Evolutionary conservation across 2,113 vertebrate species (phyloP).

Genomic region (Dicaeum eximium): DNA sequence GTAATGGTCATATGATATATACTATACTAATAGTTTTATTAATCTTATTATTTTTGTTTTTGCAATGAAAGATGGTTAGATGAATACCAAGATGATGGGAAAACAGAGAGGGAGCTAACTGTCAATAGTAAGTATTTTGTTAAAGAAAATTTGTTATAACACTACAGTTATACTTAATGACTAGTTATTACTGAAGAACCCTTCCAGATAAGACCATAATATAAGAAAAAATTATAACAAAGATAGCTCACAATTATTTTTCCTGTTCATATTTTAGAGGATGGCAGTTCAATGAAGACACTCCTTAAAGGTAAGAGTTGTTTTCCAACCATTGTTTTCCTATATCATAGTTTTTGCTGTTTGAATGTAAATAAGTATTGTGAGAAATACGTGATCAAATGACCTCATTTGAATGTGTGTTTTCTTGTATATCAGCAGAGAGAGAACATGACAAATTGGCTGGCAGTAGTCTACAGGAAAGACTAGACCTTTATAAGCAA

Average conservation of each 20-base stretch:
- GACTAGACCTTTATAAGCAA: background rate
- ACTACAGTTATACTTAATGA: background rate
- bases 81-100: constrained; percentile 68
- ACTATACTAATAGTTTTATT: background rate
- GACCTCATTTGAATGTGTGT: background rate
- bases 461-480: too few relatives aligned
- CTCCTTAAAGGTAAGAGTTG: background rate
- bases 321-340: background rate
- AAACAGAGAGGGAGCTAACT: constrained; percentile 58
- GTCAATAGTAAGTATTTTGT: constrained; percentile 9
- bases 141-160: background rate
- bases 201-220: background rate
- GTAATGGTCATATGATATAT: background rate
- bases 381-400: background rate
- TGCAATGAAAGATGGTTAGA: constrained; percentile 65
- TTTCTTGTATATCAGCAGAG: background rate
- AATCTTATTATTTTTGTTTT: background rate
- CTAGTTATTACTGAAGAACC: background rate
- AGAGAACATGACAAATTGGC: background rate
- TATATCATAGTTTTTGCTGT: background rate
- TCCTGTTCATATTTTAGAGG: background rate
- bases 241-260: background rate
- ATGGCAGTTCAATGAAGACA: background rate
- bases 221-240: background rate
- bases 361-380: background rate